Conservation (phyloP, 2,797 vertebrate species). For the Peromyscus attwateri region DNA sequence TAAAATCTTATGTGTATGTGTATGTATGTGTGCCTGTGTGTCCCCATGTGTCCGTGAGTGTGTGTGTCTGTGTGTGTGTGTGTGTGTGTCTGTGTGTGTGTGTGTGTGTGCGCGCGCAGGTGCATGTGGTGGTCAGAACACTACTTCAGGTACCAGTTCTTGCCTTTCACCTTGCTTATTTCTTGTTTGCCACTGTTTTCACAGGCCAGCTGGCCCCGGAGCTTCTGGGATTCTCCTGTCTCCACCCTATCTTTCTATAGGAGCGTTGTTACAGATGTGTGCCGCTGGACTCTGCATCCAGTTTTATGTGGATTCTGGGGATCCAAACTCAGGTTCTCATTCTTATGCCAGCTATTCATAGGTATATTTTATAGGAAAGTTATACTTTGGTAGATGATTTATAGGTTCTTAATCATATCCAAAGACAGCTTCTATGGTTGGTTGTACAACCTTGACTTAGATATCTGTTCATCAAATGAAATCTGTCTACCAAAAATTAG, state of each 20-base stretch:
- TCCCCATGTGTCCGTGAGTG: no score
- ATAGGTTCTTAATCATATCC: neutral
- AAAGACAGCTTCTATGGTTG: neutral
- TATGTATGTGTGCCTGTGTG: neutral
- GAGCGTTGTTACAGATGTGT: neutral
- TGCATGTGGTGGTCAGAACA: neutral
- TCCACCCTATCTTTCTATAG: neutral
- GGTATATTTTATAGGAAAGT: constrained; percentile 30
- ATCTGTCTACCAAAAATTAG: neutral
- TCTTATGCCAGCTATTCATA: neutral
- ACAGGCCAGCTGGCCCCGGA: neutral
- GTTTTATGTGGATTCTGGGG: no score
- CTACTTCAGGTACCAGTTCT: neutral
- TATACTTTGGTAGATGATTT: neutral
- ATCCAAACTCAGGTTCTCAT: neutral
- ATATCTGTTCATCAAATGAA: neutral
- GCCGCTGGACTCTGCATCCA: neutral
- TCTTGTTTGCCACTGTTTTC: neutral
- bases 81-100: neutral
- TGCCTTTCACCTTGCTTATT: neutral
- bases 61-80: no score
- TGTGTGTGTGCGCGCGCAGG: neutral
- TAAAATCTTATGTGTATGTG: neutral
- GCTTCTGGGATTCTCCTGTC: neutral
- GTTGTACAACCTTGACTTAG: neutral